phyloP scores from a whole-genome alignment of 2,113 vertebrate species.

The Chaenogobius annularis region DNA sequence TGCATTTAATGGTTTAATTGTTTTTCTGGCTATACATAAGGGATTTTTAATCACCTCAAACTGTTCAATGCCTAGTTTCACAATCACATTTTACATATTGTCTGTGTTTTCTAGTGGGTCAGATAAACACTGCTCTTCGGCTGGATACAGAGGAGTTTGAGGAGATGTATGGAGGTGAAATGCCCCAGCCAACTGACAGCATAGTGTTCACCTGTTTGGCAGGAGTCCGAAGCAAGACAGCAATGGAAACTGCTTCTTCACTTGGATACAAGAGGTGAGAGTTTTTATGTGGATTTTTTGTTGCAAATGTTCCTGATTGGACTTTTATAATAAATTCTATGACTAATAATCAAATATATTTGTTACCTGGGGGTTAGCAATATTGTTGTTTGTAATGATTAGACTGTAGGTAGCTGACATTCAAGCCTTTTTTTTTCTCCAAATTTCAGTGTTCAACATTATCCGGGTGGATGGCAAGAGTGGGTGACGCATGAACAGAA shows the following conservation, averaged over 20 bases:
- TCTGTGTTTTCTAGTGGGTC: conserved; percentile 75
- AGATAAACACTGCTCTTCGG: conserved; percentile 83
- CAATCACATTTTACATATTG: conserved; percentile 6
- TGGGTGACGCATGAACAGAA: conserved; percentile 83
- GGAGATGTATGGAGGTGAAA: conserved; percentile 81
- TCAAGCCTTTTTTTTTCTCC: neutral
- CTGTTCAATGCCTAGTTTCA: neutral
- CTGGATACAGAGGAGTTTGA: conserved; percentile 82
- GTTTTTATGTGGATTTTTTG: neutral
- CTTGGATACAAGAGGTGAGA: conserved; percentile 88
- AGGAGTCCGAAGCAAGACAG: conserved; percentile 85
- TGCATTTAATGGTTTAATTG: no score
- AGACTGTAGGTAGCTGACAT: neutral
- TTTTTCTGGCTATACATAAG: no score
- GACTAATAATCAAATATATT: no score
- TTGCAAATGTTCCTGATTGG: neutral
- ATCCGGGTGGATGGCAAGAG: conserved; percentile 89
- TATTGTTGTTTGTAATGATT: neutral
- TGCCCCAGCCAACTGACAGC: conserved; percentile 81
- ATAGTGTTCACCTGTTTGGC: conserved; percentile 89
- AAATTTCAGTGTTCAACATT: conserved; percentile 84
- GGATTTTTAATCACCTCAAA: no score
- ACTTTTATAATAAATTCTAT: no score
- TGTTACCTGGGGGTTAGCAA: neutral
- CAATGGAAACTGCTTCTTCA: conserved; percentile 76